Conservation (phyloP, 2,113 vertebrate genomes). For the Neogobius melanostomus region DNA sequence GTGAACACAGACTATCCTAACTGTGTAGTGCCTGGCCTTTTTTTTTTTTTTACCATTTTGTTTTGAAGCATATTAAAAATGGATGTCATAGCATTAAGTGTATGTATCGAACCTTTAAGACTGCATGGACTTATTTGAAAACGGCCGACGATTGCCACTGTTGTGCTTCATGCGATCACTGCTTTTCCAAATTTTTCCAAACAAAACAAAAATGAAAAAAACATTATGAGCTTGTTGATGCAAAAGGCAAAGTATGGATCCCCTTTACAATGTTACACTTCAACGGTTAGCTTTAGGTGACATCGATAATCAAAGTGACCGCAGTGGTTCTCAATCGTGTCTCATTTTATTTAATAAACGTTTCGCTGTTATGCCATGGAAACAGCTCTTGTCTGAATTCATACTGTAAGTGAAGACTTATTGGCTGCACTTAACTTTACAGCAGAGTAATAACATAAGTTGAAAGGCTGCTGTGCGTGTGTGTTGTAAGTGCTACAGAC, state of each 20-base stretch:
- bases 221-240: slow-evolving; percentile 42
- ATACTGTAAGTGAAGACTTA: no score
- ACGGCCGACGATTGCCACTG: slow-evolving; percentile 58
- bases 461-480: no score
- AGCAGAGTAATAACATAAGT: no score
- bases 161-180: slow-evolving; percentile 48
- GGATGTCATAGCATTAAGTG: slow-evolving; percentile 46
- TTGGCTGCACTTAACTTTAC: no score
- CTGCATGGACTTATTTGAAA: slow-evolving; percentile 64
- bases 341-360: no score
- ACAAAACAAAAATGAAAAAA: neutral
- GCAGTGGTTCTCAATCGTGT: neutral
- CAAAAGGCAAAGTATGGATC: slow-evolving; percentile 50
- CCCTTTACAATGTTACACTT: slow-evolving; percentile 52
- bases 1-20: slow-evolving; percentile 49
- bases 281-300: slow-evolving; percentile 53
- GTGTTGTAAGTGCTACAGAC: no score
- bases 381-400: no score
- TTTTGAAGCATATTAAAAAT: slow-evolving; percentile 39
- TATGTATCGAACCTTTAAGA: slow-evolving; percentile 60
- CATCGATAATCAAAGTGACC: slow-evolving; percentile 49
- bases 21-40: slow-evolving; percentile 52
- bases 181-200: slow-evolving; percentile 26
- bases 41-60: slow-evolving; percentile 9
- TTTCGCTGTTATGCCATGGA: no score